Evolutionary conservation across 2,888 invertebrate genomes (phyloP), one percentile per base, ranked within the genome.

Genomic region (Sarcophaga caerulescens): DNA sequence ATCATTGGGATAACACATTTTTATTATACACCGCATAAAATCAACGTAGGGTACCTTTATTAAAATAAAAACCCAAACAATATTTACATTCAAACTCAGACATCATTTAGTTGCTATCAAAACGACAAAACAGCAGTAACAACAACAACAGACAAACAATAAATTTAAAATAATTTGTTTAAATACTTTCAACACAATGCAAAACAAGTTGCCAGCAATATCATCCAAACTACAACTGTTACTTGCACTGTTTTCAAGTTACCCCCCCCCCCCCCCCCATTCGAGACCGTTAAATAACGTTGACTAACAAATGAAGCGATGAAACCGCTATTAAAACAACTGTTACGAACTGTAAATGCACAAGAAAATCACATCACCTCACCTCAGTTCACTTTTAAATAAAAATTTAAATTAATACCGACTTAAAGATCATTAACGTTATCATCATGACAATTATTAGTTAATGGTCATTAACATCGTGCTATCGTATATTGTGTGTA

Each of bases 81-180:
- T 66, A 71, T 65, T 57, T 44, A 65, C 35, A 79, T 73, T 45
- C 65, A 57, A 65, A 25, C 12, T 17, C 19, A 45, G 17, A 19
- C 25, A 66, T 6, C 12, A 52, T 52, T 52, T 52, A 52, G 52
- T 52, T 52, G 52, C 12, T 52, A 17, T 12, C 14, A 52, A 52
- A 52, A 45, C 44, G 23, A n/a, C 10, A 47, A 68, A 4, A 47
- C 65, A 5, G 23, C 44, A 25, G 6, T 59, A 82, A 44, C 69
- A 52, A 52, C 17, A 47, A 19, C 14, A 23, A 14, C 52, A 63
- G 35, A 75, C 71, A 77, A 82, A 60, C 71, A 68, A 71, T 77
- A 77, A 52, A 82, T 66, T 59, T 77, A 52, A 82, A 82, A 66
- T 52, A 82, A 82, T 82, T 82, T 82, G 82, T 71, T 66, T 66